These are phyloP conservation scores for Sceliomorpha sp. DNA, from an alignment of 2,888 invertebrate species.

Conservation along the genomic window DNA sequence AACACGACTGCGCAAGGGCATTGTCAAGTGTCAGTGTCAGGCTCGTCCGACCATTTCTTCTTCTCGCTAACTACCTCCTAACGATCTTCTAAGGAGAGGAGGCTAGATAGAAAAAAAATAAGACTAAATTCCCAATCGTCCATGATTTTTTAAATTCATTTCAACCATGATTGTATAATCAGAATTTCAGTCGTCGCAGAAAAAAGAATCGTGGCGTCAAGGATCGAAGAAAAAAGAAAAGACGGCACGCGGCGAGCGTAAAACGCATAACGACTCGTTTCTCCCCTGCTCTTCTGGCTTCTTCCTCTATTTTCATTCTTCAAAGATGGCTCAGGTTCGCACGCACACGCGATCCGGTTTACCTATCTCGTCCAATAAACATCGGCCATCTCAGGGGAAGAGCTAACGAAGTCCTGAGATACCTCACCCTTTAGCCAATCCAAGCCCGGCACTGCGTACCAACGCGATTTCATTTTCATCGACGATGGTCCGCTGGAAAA, in stretches of 20 bases:
- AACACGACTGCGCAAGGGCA: conserved; percentile 15
- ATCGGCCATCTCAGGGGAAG: conserved; percentile 63
- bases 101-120: conserved; percentile 26
- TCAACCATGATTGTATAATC: too few species aligned
- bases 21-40: conserved; percentile 28
- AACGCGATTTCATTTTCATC: conserved; percentile 40
- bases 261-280: conserved; percentile 49
- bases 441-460: conserved; percentile 46
- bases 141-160: too few species aligned
- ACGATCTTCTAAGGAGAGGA: conserved; percentile 11
- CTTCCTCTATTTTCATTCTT: conserved; percentile 76
- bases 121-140: too few species aligned
- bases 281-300: conserved; percentile 42
- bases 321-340: conserved; percentile 65
- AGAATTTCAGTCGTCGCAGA: too few species aligned
- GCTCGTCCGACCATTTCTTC: conserved; percentile 12
- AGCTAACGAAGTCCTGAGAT: conserved; percentile 58
- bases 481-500: conserved; percentile 22
- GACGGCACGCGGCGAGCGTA: conserved; percentile 50
- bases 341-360: conserved; percentile 75
- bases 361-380: conserved; percentile 78
- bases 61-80: too few species aligned
- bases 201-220: conserved; percentile 38
- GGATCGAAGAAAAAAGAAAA: conserved; percentile 47
- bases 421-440: conserved; percentile 51